phyloP scores from a whole-genome alignment of 1,140 invertebrate species.

The Leptestheria dahalacensis region DNA sequence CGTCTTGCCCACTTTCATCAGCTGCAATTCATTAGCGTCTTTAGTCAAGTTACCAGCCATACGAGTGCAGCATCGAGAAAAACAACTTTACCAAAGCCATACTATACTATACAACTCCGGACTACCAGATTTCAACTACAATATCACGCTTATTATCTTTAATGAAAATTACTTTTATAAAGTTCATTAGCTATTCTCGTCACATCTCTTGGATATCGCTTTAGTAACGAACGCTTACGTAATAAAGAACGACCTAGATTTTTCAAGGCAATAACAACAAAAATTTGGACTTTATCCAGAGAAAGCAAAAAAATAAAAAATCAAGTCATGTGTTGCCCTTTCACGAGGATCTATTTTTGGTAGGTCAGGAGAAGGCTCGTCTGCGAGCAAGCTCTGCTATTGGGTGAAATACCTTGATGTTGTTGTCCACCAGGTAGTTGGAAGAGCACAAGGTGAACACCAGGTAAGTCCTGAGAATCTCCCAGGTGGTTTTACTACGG shows the following conservation, averaged over 20 bases:
- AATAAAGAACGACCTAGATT: too few relatives aligned
- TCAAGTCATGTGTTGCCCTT: too few relatives aligned
- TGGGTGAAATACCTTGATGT: conserved; percentile 58
- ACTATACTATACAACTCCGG: too few relatives aligned
- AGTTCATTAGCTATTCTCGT: too few relatives aligned
- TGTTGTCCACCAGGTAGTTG: conserved; percentile 81
- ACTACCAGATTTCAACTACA: too few relatives aligned
- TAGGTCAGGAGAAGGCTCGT: neutral
- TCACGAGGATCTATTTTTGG: neutral
- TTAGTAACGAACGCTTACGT: too few relatives aligned
- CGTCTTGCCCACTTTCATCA: conserved; percentile 67
- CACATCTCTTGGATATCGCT: too few relatives aligned
- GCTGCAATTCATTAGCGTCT: conserved; percentile 37
- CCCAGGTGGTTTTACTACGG: conserved; percentile 80
- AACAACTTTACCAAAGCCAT: neutral
- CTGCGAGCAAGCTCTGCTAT: neutral
- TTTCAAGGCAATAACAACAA: too few relatives aligned
- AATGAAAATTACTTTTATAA: too few relatives aligned
- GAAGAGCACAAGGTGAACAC: conserved; percentile 88
- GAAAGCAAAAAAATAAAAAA: neutral
- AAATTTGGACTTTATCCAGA: too few relatives aligned
- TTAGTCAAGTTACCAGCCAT: conserved; percentile 22
- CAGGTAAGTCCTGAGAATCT: conserved; percentile 77
- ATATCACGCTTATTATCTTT: too few relatives aligned
- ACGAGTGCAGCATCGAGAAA: conserved; percentile 23